Conservation (phyloP, 2,113 vertebrate species). For the Sebastes fasciatus region DNA sequence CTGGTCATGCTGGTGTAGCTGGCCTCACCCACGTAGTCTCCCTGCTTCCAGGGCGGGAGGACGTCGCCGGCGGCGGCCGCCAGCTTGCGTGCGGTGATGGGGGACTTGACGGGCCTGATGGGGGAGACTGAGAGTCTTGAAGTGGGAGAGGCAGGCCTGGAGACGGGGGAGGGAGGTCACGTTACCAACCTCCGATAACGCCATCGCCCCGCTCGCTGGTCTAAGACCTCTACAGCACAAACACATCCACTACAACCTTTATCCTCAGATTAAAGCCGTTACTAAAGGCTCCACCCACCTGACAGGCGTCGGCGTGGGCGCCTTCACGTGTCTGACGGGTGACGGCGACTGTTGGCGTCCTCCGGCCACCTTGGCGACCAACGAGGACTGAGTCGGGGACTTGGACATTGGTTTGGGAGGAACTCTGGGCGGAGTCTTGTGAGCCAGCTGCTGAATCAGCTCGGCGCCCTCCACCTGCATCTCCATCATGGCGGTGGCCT, state of each 20-base stretch:
- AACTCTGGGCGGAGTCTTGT: conserved; percentile 94
- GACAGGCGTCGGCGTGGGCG: conserved; percentile 91
- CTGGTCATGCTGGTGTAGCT: conserved; percentile 71
- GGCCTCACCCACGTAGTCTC: conserved; percentile 84
- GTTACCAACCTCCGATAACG: conserved; percentile 8
- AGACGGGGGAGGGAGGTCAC: conserved; percentile 15
- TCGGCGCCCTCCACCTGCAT: conserved; percentile 87
- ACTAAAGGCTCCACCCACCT: conserved; percentile 83
- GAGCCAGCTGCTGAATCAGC: conserved; percentile 87
- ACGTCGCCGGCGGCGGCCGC: conserved; percentile 80
- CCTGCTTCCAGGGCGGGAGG: conserved; percentile 95
- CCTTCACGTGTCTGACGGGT: conserved; percentile 95
- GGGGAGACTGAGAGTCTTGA: conserved; percentile 90
- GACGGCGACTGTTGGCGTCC: conserved; percentile 94
- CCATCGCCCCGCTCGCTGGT: background rate
- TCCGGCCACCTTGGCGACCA: conserved; percentile 85
- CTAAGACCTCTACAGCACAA: background rate
- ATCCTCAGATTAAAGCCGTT: background rate
- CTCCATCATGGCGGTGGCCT: conserved; percentile 89
- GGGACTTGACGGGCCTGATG: conserved; percentile 92
- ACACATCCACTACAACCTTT: background rate
- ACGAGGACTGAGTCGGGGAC: conserved; percentile 89
- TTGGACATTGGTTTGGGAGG: conserved; percentile 91
- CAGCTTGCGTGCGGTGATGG: conserved; percentile 83
- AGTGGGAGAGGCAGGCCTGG: conserved; percentile 89